phyloP scores from a whole-genome alignment of 2,888 invertebrate genomes.

The Ochropleura leucogaster region DNA sequence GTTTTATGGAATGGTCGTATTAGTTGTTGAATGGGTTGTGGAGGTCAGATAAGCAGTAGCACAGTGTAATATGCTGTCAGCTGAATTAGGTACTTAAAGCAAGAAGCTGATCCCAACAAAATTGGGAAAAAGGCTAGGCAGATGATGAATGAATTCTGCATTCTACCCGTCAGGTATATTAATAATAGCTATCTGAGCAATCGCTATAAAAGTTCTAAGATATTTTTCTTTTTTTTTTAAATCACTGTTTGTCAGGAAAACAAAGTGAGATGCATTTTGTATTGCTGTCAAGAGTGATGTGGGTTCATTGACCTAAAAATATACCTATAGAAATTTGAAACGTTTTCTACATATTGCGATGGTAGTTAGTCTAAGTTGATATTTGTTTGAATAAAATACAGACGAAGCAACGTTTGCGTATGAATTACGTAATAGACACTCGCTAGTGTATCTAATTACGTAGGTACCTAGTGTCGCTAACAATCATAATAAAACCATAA shows the following conservation, averaged over 20 bases:
- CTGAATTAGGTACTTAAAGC: no score
- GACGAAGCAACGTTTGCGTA: slow-evolving; percentile 14
- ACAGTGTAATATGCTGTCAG: no score
- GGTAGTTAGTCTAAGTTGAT: background rate
- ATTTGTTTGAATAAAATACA: slow-evolving; percentile 24
- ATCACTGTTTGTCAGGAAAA: slow-evolving; percentile 10
- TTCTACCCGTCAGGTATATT: background rate
- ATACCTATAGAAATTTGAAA: slow-evolving; percentile 14
- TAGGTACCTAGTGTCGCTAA: slow-evolving; percentile 42
- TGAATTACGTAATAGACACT: slow-evolving; percentile 53
- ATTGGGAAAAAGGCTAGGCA: no score
- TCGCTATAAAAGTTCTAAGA: background rate
- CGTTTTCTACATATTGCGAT: background rate
- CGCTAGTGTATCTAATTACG: slow-evolving; percentile 28
- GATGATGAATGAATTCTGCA: no score
- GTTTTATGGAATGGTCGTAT: background rate
- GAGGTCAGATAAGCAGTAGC: no score
- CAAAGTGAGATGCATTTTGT: background rate
- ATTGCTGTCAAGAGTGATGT: background rate
- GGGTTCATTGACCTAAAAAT: background rate
- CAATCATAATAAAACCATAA: slow-evolving; percentile 46
- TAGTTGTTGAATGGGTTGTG: no score
- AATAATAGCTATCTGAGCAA: background rate
- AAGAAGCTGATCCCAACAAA: no score
- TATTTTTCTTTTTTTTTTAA: slow-evolving; percentile 9